phyloP scores from a whole-genome alignment of 2,888 invertebrate genomes.

The Synergus gifuensis region DNA sequence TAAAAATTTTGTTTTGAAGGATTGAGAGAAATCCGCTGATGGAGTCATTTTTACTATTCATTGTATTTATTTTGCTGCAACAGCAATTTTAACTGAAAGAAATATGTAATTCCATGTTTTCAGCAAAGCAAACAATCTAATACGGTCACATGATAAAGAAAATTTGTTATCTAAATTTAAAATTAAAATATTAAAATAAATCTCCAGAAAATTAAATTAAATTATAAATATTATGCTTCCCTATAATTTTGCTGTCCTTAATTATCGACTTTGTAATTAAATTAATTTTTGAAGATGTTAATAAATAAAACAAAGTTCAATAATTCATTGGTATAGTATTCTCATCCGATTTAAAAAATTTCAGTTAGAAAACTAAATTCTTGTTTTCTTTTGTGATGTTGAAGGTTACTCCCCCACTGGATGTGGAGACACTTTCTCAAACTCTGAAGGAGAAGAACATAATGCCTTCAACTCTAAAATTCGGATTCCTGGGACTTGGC shows the following conservation, averaged over 20 bases:
- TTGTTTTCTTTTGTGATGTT: neutral
- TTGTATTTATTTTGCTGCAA: neutral
- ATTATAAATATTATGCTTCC: too few species aligned
- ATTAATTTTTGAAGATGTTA: too few species aligned
- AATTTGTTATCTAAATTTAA: too few species aligned
- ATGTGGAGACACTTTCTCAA: slow-evolving; percentile 87
- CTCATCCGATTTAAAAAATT: neutral
- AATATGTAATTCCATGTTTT: neutral
- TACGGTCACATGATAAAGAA: too few species aligned
- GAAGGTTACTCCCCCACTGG: slow-evolving; percentile 86
- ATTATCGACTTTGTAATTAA: too few species aligned
- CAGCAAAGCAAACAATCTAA: neutral
- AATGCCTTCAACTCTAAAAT: slow-evolving; percentile 90
- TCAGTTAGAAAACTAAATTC: slow-evolving; percentile 2
- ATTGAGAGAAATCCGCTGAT: neutral
- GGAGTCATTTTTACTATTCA: neutral
- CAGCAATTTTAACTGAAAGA: neutral
- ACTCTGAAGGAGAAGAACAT: slow-evolving; percentile 91
- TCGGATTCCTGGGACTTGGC: slow-evolving; percentile 97
- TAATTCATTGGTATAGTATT: too few species aligned
- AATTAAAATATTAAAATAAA: too few species aligned
- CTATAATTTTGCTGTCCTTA: too few species aligned
- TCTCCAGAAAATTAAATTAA: too few species aligned
- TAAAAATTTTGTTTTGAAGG: neutral
- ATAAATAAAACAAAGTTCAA: too few species aligned